Conservation (phyloP, 2,113 vertebrate species). For the Dipodomys spectabilis region DNA sequence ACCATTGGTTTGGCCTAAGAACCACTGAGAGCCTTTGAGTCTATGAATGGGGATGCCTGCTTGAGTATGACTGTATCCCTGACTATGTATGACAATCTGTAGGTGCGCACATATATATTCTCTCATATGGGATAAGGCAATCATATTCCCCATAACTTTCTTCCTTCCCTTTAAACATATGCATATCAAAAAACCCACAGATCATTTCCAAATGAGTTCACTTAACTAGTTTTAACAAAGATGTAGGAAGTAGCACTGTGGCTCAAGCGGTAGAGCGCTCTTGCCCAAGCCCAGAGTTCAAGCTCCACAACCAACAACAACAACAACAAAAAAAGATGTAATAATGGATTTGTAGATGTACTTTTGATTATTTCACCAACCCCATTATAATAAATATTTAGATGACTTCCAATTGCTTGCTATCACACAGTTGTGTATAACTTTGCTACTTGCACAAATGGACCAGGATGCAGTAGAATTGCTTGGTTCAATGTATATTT, state of each 20-base stretch:
- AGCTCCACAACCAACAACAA: too few relatives aligned
- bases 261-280: too few relatives aligned
- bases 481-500: neutral
- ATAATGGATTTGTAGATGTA: neutral
- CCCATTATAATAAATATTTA: constrained; percentile 3
- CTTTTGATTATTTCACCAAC: constrained; percentile 9
- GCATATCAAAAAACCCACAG: neutral
- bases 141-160: constrained; percentile 20
- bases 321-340: too few relatives aligned
- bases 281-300: too few relatives aligned
- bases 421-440: neutral
- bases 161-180: constrained; percentile 29
- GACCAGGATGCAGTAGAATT: neutral
- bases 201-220: constrained; percentile 6
- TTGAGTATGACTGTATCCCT: neutral
- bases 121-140: neutral
- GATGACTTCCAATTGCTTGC: neutral
- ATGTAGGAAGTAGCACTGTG: neutral
- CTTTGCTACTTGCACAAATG: neutral
- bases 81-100: too few relatives aligned
- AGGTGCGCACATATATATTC: neutral
- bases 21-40: neutral
- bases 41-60: neutral
- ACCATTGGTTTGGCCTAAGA: neutral
- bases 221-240: constrained; percentile 28